Percentiles rank a stretch among this genome's conserved stretches.
Evolutionary conservation across 2,888 invertebrate species (phyloP).

Genomic region (Drosophila planitibia): DNA sequence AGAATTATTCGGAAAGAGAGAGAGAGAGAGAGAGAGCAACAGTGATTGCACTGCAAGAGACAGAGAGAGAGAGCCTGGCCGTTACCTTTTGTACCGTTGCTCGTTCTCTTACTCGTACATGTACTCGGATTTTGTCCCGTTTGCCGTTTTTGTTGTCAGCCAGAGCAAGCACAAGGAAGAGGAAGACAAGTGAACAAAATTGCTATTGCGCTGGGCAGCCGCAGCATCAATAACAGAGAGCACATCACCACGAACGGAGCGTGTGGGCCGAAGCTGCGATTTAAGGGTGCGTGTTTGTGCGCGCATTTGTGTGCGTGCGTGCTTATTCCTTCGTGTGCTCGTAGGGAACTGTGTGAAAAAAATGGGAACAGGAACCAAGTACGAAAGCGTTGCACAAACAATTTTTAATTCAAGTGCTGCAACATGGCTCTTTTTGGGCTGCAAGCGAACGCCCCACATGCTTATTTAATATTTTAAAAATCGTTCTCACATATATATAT

Average conservation of each 20-base stretch:
- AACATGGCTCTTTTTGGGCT: constrained; percentile 46
- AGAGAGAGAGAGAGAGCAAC: constrained; percentile 6
- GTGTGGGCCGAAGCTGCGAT: constrained; percentile 39
- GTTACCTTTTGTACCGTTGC: constrained; percentile 51
- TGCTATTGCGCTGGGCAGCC: constrained; percentile 76
- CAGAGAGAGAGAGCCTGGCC: constrained; percentile 31
- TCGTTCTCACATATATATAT: constrained; percentile 16
- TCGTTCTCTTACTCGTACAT: constrained; percentile 19
- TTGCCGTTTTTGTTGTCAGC: constrained; percentile 34
- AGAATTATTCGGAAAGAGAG: constrained; percentile 1
- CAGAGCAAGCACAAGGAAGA: constrained; percentile 52
- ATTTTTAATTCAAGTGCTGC: constrained; percentile 62
- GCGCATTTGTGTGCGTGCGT: neutral
- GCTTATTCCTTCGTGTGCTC: neutral
- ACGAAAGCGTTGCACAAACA: constrained; percentile 49
- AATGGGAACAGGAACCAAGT: constrained; percentile 53
- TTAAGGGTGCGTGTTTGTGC: constrained; percentile 46
- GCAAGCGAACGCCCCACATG: constrained; percentile 57
- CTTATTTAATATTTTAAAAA: constrained; percentile 66
- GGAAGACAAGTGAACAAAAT: constrained; percentile 76
- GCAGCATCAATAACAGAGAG: constrained; percentile 64
- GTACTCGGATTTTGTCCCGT: constrained; percentile 35
- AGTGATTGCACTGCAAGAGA: constrained; percentile 1
- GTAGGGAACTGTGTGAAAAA: constrained; percentile 14
- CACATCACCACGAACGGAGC: constrained; percentile 22